These are phyloP conservation scores for Drosophila mayri DNA, from an alignment of 1,140 invertebrate genomes.

Conservation along the genomic window DNA sequence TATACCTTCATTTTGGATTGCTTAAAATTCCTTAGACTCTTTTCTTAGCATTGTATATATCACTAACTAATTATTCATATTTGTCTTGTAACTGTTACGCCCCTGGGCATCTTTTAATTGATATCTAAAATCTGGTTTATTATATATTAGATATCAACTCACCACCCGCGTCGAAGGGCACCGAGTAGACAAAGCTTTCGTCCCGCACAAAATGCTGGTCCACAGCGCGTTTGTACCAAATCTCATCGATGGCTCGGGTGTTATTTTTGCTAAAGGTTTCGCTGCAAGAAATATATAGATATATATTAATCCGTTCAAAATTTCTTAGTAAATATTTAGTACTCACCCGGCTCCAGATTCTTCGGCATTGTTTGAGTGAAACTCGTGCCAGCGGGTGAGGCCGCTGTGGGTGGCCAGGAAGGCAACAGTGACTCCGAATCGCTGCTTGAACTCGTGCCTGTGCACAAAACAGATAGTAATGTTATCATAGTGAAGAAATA, in stretches of 20 bases:
- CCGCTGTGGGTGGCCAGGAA: constrained; percentile 96
- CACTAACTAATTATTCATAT: background rate
- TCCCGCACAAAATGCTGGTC: constrained; percentile 93
- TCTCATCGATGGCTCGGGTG: constrained; percentile 94
- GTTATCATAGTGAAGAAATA: background rate
- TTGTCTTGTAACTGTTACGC: background rate
- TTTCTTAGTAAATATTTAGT: background rate
- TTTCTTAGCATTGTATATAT: background rate
- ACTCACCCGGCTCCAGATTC: constrained; percentile 74
- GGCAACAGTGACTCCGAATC: constrained; percentile 92
- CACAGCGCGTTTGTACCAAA: constrained; percentile 97
- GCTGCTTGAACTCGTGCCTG: constrained; percentile 92
- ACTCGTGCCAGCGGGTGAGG: constrained; percentile 94
- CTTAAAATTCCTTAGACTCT: background rate
- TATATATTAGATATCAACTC: constrained; percentile 1
- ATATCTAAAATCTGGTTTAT: background rate
- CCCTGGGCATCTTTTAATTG: background rate
- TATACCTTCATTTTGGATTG: background rate
- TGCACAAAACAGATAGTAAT: constrained; percentile 39
- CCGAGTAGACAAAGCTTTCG: constrained; percentile 94
- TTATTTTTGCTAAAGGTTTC: constrained; percentile 87
- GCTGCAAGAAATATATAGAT: constrained; percentile 58
- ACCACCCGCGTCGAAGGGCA: constrained; percentile 89
- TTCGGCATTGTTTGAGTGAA: constrained; percentile 85
- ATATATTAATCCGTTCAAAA: background rate